These are phyloP conservation scores for Salminus brasiliensis DNA, from an alignment of 2,113 vertebrate genomes.

Conservation along the genomic window DNA sequence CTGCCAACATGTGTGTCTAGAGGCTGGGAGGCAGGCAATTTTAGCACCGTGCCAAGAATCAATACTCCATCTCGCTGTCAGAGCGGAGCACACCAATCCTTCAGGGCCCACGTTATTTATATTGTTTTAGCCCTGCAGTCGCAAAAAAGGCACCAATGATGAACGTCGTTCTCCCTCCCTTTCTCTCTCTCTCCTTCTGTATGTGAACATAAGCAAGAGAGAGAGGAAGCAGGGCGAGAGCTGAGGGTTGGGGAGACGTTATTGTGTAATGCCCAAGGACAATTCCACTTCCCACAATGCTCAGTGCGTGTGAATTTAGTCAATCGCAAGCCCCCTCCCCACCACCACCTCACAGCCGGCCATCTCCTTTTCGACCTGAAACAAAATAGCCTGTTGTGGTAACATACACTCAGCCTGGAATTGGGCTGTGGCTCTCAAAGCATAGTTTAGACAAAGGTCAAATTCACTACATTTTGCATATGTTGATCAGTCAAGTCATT, in stretches of 20 bases:
- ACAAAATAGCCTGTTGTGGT: conserved; percentile 1
- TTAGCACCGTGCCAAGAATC: conserved; percentile 66
- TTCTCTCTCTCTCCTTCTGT: conserved; percentile 24
- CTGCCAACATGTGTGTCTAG: conserved; percentile 56
- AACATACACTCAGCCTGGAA: neutral
- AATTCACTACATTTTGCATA: neutral
- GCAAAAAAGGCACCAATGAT: conserved; percentile 57
- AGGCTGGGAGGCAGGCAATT: conserved; percentile 66
- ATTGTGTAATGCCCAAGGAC: conserved; percentile 46
- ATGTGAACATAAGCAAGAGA: conserved; percentile 12
- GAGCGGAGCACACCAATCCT: conserved; percentile 48
- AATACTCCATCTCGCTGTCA: conserved; percentile 67
- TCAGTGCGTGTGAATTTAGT: conserved; percentile 31
- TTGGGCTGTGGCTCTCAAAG: neutral
- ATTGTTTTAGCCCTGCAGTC: conserved; percentile 58
- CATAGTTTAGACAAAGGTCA: neutral
- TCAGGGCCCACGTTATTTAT: conserved; percentile 59
- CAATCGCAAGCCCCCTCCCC: neutral
- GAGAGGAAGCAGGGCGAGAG: conserved; percentile 28
- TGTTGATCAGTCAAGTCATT: neutral
- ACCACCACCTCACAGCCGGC: neutral
- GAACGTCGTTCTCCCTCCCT: conserved; percentile 44
- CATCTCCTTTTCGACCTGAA: neutral
- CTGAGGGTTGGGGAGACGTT: conserved; percentile 34
- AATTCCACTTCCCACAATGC: conserved; percentile 37